Base-by-base conservation (phyloP, 2,888 invertebrate species). In the Polymixis lichenea region DNA sequence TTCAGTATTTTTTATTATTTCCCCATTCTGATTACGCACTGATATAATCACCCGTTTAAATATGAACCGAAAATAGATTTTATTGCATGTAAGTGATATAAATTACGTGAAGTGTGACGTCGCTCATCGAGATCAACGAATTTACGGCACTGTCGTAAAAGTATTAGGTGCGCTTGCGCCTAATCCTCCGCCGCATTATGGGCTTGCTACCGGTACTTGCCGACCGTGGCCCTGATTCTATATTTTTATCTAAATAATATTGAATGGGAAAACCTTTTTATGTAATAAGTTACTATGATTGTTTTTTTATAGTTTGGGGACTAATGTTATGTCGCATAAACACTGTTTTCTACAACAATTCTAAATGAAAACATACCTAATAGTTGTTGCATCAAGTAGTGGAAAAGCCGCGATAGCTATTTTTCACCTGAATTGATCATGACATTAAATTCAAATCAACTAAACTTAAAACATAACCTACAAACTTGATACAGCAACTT, bases 121-220 rank as follows among this genome's bases (percentile, higher is more conserved):
- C 78, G 88, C 87, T 91, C 92, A 94, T 94, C 91, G 92, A 92
- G 91, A 91, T 92, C 91, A 92, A 91, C 91, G 88, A 92, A 93
- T 95, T 95, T 94, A 95, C 93, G 92, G 89, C 92, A 89, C 84
- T 89, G 93, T 95, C 94, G 92, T 95, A 95, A 96, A 96, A 92
- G 94, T 91, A 93, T 94, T 94, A 94, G 93, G 86, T 92, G 93
- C 92, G 93, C 93, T 89, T 90, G 93, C 91, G 91, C 84, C 72
- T 88, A 89, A 87, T 95, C 95, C 95, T 92, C 93, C 91, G 73
- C 51, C 83, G 94, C 87, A 92, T 95, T 94, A 94, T 88, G 85
- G 88, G 87, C 88, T 90, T 86, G 91, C 93, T 92, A 91, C 90
- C 85, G 91, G 86, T 73, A 86, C 91, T 90, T 81, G 91, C 90